Evolutionary conservation across 1,140 invertebrate species (phyloP), one percentile per base, ranked within the genome.

Genomic region (Drosophila pandora): DNA sequence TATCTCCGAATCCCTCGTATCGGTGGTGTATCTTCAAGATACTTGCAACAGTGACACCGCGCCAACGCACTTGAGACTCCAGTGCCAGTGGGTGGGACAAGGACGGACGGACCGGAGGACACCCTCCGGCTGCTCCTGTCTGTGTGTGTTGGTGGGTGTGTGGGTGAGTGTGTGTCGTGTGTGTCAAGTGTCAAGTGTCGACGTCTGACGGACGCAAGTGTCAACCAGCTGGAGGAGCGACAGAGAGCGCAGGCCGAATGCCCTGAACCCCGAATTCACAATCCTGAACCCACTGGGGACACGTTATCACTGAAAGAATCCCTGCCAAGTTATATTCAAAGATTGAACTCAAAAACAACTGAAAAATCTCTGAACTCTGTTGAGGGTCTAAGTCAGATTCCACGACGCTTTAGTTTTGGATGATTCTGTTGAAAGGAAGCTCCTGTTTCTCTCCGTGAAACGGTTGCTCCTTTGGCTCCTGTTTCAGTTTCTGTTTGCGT

Each of bases 161-260:
- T 17, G 23, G 13, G 45, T 50, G 57, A 30, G 32, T 25, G 57
- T 61, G 56, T 69, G 60, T 75, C 69, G 69, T 64, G 60, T 56
- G 76, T 80, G 67, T 84, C 76, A 61, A 80, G 81, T 85, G 81
- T 85, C 81, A 84, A 84, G 81, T 84, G 81, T 77, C 68, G 76
- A 68, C 76, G 59, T 47, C 70, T 83, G 81, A 83, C 70, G 71
- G 57, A 74, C 67, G 81, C 81, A 85, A 84, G 81, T 84, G 81
- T 84, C 81, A 84, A 73, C 67, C 74, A 82, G 57, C 69, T 81
- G 81, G 58, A 58, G 61, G 60, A 57, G 60, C 52, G 60, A 39
- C 39, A 71, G 48, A 30, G 63, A 64, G 60, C 61, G 54, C 41
- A 28, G 41, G 30, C 62, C 7, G 39, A 49, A 45, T 39, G 39